Conservation (phyloP, 2,888 invertebrate genomes). For the Drosophila yooni region DNA sequence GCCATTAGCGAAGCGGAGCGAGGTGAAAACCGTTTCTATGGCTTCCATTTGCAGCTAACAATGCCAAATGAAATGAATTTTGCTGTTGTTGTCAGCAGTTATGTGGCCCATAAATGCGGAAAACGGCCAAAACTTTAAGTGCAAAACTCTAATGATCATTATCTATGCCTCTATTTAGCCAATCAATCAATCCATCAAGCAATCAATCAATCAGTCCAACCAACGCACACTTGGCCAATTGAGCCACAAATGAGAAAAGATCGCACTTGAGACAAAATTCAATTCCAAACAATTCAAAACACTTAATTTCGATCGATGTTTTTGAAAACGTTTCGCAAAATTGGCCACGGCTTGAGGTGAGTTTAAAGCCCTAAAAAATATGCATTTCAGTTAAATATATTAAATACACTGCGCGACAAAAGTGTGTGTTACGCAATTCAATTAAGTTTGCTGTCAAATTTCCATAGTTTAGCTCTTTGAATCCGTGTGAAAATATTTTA, state of each 20-base stretch:
- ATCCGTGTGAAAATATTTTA: too few species aligned
- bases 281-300: not conserved
- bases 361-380: not conserved
- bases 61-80: slow-evolving; percentile 37
- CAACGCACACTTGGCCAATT: slow-evolving; percentile 1
- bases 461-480: not conserved
- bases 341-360: not conserved
- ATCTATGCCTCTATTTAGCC: not conserved
- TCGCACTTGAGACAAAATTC: not conserved
- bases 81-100: slow-evolving; percentile 44
- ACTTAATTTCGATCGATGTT: not conserved
- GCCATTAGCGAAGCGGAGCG: not conserved
- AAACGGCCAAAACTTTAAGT: not conserved
- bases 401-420: not conserved
- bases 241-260: not conserved
- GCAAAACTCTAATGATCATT: slow-evolving; percentile 19
- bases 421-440: not conserved
- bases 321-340: not conserved
- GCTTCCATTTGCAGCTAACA: slow-evolving; percentile 55
- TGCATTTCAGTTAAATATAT: not conserved
- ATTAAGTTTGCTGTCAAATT: not conserved
- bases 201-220: not conserved
- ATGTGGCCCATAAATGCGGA: slow-evolving; percentile 68
- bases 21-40: slow-evolving; percentile 32
- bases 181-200: slow-evolving; percentile 23